Base-by-base conservation (phyloP, 2,888 invertebrate species). In the Rhyacophila evoluta region DNA sequence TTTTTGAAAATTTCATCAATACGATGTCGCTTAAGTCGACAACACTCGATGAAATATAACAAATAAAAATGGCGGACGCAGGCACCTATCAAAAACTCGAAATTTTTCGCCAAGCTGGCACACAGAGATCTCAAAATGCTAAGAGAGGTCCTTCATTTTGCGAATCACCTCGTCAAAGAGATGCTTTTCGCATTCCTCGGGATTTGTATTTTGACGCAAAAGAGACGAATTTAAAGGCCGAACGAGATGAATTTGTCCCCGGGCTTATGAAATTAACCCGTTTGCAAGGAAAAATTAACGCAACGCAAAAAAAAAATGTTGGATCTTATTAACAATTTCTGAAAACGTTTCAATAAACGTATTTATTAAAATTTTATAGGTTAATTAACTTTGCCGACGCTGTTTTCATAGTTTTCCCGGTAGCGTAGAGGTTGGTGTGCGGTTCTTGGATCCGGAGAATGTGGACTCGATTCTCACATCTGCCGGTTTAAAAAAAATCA, bases 141-240 rank as follows among this genome's bases (percentile, higher is more conserved):
- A 12, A 4, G 19, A 55, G 55, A 55, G 55, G 55, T 19, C 1
- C 55, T 55, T 55, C 55, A 55, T 55, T 55, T 25, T 55, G 19
- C 19, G 55, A 55, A 55, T 25, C 55, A 55, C 55, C 55, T 55
- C 55, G 55, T 55, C 55, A 55, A 55, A 55, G 55, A 25, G 55
- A 55, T 55, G 55, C 55, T 55, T 55, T 10, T 55, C 25, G 55
- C 55, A 55, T 55, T 55, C 55, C 55, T 25, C 5, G 55, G 55
- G 12, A 55, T 55, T 55, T 55, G 19, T 55, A 25, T 55, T 55
- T 55, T 33, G 29, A 2, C 29, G 2, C 6, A 55, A 12, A 55
- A 8, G 55, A 25, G 25, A 12, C 8, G 55, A 55, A 6, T 19
- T 55, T 25, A 19, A 19, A 55, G 25, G 19, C 8, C 55, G 19